These are phyloP conservation scores for Hemicordylus capensis DNA, from an alignment of 2,113 vertebrate genomes.

Conservation along the genomic window DNA sequence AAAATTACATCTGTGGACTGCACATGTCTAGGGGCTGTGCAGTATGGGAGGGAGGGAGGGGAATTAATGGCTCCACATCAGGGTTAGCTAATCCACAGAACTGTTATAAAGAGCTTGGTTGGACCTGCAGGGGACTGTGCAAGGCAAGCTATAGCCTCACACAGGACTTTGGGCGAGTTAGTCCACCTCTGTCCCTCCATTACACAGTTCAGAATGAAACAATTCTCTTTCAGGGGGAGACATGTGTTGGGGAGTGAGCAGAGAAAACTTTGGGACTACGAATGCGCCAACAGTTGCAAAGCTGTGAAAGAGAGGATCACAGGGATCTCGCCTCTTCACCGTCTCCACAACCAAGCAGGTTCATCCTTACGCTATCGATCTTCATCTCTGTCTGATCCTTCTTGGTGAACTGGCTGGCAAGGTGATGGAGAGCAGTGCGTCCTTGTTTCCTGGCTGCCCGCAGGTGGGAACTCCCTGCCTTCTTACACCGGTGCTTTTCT, in stretches of 20 bases:
- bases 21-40: accelerated
- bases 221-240: neutral
- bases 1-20: constrained; percentile 1
- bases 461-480: constrained; percentile 72
- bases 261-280: neutral
- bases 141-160: neutral
- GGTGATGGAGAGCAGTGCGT: constrained; percentile 77
- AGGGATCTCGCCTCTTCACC: neutral
- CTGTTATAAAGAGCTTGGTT: neutral
- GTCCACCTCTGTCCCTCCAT: neutral
- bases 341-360: neutral
- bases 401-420: constrained; percentile 82
- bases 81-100: neutral
- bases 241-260: neutral
- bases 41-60: accelerated
- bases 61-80: neutral
- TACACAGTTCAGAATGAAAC: neutral
- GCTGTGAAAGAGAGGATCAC: neutral
- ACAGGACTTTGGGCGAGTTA: neutral
- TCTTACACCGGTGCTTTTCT: constrained; percentile 76
- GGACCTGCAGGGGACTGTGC: neutral
- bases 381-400: constrained; percentile 78
- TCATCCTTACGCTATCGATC: constrained; percentile 83
- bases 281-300: neutral
- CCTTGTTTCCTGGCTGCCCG: constrained; percentile 78